Evolutionary conservation across 2,888 invertebrate genomes (phyloP), one percentile per base, ranked within the genome.

Genomic region (Caenorhabditis sulstoni): DNA sequence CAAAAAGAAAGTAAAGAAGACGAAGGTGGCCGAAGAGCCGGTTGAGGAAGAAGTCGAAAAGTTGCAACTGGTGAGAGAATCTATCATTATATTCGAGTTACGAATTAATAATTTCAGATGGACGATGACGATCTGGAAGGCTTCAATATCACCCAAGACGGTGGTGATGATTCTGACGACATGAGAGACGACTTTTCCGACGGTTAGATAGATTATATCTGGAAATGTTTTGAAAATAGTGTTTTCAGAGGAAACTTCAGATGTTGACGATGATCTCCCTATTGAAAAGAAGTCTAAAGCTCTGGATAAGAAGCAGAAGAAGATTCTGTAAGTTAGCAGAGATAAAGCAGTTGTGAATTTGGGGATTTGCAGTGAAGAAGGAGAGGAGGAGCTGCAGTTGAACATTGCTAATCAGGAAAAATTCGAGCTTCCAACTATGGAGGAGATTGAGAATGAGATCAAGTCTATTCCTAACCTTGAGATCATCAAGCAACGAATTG

Each of bases 381-480:
- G 85, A 29, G 87, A 87, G n/a, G 86, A 85, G 29, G 88, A 88
- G 52, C 77, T 88, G n/a, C 82, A 87, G 67, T 55, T 87, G 52
- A 88, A 88, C 74, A 84, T 88, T 45, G 81, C 82, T 1, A 79
- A 75, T 45, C 80, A 81, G 41, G 82, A 83, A 18, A 70, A 67
- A 9, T 87, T 85, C 59, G 80, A 83, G 8, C 64, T 88, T 23
- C 88, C 88, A 9, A 77, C 86, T 1, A 82, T 86, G 9, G 87
- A 88, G 20, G 86, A 88, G n/a, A 83, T 86, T 8, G 88, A 88
- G 44, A 62, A 81, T 44, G 87, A 87, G 66, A 66, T 85, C 37
- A 86, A 85, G 53, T 77, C 75, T 4, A 82, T 82, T 9, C 85
- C 86, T 23, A 85, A 85, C 55, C 81, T 89, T 22, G 81, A 88